Percentiles rank a stretch among this genome's conserved stretches.
Conservation (phyloP, 2,888 invertebrate species). For the Nymphalis urticae region DNA sequence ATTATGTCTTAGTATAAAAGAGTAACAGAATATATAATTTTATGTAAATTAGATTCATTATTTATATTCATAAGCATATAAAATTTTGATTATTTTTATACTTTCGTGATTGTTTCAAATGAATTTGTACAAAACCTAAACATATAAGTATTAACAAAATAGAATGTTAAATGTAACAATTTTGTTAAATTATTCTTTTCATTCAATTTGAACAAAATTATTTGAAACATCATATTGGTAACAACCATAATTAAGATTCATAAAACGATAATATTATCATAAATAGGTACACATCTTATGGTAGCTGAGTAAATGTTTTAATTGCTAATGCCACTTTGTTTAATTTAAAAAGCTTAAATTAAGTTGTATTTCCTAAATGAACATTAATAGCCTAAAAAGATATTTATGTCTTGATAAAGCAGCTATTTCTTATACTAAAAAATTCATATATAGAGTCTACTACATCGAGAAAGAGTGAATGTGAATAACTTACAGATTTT, state of each 20-base stretch:
- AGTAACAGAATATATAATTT: not conserved
- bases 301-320: slow-evolving; percentile 11
- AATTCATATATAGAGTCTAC: too few relatives aligned
- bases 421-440: too few relatives aligned
- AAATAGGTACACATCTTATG: slow-evolving; percentile 9
- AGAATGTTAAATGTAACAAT: not conserved
- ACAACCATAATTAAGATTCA: not conserved
- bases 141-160: not conserved
- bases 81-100: slow-evolving; percentile 9
- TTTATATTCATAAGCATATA: not conserved
- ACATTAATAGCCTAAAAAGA: too few relatives aligned
- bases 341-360: not conserved
- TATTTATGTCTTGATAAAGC: too few relatives aligned
- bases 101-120: not conserved
- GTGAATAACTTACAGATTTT: too few relatives aligned
- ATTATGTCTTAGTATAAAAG: not conserved
- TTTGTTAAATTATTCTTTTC: not conserved
- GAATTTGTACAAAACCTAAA: not conserved
- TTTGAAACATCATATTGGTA: not conserved
- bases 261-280: not conserved
- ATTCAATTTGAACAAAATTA: not conserved
- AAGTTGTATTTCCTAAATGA: too few relatives aligned
- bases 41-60: slow-evolving; percentile 1
- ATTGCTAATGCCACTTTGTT: not conserved
- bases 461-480: not conserved